These are phyloP conservation scores for Halictus quadricinctus DNA, from an alignment of 2,888 invertebrate genomes.

Conservation along the genomic window DNA sequence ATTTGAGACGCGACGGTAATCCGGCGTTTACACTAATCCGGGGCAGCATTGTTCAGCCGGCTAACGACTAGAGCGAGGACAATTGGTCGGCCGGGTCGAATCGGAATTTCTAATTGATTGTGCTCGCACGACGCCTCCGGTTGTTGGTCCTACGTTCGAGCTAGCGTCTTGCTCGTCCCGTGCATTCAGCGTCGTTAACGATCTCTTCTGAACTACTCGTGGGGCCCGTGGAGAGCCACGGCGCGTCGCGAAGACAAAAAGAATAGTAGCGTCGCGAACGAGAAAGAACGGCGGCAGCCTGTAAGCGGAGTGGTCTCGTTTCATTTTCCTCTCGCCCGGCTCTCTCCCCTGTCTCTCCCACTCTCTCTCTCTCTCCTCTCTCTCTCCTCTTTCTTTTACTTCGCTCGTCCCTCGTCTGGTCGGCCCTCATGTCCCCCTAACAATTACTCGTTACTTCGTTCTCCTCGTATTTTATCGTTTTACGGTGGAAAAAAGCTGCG, in stretches of 20 bases:
- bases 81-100: conserved; percentile 2
- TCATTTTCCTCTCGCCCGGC: conserved; percentile 40
- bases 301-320: conserved; percentile 59
- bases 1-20: neutral
- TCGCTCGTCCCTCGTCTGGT: neutral
- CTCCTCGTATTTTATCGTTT: conserved; percentile 1
- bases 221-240: conserved; percentile 60
- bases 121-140: conserved; percentile 17
- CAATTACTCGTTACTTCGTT: neutral
- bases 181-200: conserved; percentile 69
- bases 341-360: neutral
- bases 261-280: conserved; percentile 39
- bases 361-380: neutral
- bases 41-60: neutral
- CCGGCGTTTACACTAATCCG: conserved; percentile 4
- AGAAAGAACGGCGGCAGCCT: conserved; percentile 42
- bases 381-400: conserved; percentile 3
- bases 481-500: neutral
- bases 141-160: conserved; percentile 23
- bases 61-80: conserved; percentile 1
- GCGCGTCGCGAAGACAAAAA: conserved; percentile 60
- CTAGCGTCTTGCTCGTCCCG: conserved; percentile 30
- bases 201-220: conserved; percentile 70
- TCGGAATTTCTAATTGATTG: conserved; percentile 26
- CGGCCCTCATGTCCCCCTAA: neutral